Base-by-base conservation (phyloP, 1,140 invertebrate genomes). In the Bombyx mandarina region DNA sequence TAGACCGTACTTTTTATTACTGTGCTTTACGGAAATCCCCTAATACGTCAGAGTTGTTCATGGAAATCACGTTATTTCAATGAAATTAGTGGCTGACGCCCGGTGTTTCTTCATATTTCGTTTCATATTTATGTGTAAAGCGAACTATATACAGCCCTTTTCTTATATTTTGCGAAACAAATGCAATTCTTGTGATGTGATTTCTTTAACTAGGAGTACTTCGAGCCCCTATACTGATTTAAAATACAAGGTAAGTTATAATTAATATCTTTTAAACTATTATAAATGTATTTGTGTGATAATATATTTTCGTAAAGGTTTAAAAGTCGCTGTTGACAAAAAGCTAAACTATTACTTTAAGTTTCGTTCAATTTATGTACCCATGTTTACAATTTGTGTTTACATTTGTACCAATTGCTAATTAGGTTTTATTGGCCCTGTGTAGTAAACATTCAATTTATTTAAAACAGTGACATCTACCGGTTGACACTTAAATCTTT, bases 1-100 rank as follows among this genome's bases (percentile, higher is more conserved):
- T 54, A 64, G 73, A 73, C 66, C 57, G 71, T 73, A 65, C 63
- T 72, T 75, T 71, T 72, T 75, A 66, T 67, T 69, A 56, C 61
- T 62, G 61, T 75, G 73, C 72, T 63, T 69, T 60, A 62, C 73
- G 72, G 70, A 71, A 82, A 79, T 66, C 62, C 69, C 69, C 55
- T 63, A 67, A 56, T 58, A 52, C 56, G 58, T 60, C 51, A 18
- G 48, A 59, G 63, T 58, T 60, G 48, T 57, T 56, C 46, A 62
- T 35, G 26, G 26, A 52, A 54, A 49, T 44, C 47, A 56, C 61
- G 61, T 69, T 67, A 48, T 73, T 63, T 66, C 58, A 71, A 67
- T 71, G 66, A 57, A 66, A 57, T 60, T 62, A 46, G 54, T 56
- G 35, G 56, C 57, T 54, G 43, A 22, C 50, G 55, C 58, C 75